Conservation (phyloP, 1,140 invertebrate species). For the Goniozus legneri region DNA sequence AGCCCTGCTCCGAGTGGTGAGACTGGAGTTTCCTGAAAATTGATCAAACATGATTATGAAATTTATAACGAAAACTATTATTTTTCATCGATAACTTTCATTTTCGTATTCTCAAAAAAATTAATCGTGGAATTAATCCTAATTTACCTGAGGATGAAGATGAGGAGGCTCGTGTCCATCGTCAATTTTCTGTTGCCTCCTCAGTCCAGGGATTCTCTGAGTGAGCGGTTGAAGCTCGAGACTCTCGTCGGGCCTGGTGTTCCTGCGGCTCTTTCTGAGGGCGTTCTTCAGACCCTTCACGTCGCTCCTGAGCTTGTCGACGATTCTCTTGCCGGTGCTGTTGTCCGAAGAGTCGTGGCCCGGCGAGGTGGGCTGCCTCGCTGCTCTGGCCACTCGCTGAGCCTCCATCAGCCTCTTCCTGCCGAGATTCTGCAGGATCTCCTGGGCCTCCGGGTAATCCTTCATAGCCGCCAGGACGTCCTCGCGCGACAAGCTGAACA, state of each 20-base stretch:
- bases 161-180: conserved; percentile 24
- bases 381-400: conserved; percentile 38
- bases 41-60: too few species aligned
- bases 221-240: conserved; percentile 53
- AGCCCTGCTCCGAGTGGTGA: conserved; percentile 78
- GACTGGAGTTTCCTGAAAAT: conserved; percentile 34
- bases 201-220: conserved; percentile 53
- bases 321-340: conserved; percentile 69
- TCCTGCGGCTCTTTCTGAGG: conserved; percentile 61
- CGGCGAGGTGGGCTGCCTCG: conserved; percentile 34
- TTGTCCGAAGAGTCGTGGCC: conserved; percentile 61
- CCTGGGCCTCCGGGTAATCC: conserved; percentile 94
- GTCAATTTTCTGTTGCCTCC: conserved; percentile 42
- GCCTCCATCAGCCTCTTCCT: conserved; percentile 84
- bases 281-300: conserved; percentile 73
- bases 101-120: too few species aligned
- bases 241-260: conserved; percentile 51
- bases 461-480: conserved; percentile 93
- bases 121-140: too few species aligned
- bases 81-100: too few species aligned
- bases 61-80: too few species aligned
- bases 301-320: conserved; percentile 77
- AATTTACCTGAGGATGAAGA: conserved; percentile 3
- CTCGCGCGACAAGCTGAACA: conserved; percentile 93
- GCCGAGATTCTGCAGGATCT: conserved; percentile 83